Conservation (phyloP, 2,113 vertebrate genomes). For the Calypte anna region DNA sequence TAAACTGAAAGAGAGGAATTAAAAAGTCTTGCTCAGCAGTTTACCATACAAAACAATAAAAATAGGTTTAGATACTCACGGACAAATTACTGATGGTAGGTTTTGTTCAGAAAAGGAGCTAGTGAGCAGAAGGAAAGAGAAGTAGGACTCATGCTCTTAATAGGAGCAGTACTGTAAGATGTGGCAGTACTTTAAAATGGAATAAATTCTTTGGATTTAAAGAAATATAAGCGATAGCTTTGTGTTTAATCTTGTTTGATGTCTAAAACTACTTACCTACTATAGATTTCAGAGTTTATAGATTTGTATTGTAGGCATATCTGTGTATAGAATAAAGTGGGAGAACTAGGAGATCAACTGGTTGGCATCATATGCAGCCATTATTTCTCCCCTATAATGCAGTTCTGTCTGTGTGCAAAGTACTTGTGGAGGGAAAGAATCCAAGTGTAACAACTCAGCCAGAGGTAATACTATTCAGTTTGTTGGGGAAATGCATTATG, state of each 20-base stretch:
- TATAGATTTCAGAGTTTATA: not conserved
- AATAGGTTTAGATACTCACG: not conserved
- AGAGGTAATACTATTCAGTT: not conserved
- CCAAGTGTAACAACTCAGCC: not conserved
- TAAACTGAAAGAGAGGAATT: not conserved
- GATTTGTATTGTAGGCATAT: not conserved
- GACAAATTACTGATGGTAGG: not conserved
- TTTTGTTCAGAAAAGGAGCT: not conserved
- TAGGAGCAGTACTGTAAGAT: not conserved
- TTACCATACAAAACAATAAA: not conserved
- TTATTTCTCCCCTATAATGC: not conserved
- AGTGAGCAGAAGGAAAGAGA: not conserved
- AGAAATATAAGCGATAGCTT: not conserved
- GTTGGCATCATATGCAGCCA: not conserved
- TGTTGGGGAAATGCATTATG: not conserved
- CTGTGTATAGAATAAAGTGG: not conserved
- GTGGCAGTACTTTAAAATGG: not conserved
- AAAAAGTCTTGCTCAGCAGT: not conserved
- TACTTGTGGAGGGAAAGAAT: not conserved
- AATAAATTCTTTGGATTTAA: not conserved
- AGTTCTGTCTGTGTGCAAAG: not conserved
- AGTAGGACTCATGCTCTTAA: not conserved
- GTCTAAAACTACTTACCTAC: fast-evolving
- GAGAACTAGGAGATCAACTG: not conserved
- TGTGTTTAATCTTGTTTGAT: not conserved